Evolutionary conservation across 2,113 vertebrate genomes (phyloP).

Genomic region (Lepus americanus): DNA sequence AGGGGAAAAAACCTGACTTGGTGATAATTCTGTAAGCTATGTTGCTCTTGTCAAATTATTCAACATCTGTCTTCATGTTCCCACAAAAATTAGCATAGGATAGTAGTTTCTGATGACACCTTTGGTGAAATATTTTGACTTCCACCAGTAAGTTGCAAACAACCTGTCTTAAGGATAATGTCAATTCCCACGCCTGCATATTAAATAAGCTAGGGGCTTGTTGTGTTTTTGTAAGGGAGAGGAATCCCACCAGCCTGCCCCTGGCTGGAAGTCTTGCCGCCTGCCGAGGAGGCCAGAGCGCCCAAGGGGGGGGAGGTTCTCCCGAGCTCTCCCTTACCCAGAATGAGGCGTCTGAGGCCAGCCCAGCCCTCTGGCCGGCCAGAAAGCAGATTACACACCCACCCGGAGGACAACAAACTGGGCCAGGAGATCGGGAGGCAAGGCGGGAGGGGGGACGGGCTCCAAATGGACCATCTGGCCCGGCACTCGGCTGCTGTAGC

Average conservation of each 20-base stretch:
- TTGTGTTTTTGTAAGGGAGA: constrained; percentile 68
- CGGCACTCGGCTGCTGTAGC: constrained; percentile 8
- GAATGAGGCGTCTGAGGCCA: constrained; percentile 47
- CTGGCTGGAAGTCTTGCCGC: neutral
- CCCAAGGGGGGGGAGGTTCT: neutral
- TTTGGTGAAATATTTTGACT: constrained; percentile 92
- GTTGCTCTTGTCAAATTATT: constrained; percentile 91
- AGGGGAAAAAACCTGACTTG: constrained; percentile 81
- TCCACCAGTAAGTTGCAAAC: constrained; percentile 91
- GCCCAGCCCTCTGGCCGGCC: neutral
- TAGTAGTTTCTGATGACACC: constrained; percentile 91
- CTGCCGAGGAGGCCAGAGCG: neutral
- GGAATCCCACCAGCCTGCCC: constrained; percentile 38
- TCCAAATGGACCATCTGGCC: constrained; percentile 46
- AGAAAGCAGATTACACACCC: constrained; percentile 55
- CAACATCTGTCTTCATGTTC: constrained; percentile 92
- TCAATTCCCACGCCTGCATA: constrained; percentile 88
- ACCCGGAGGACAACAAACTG: constrained; percentile 39
- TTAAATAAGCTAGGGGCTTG: constrained; percentile 86
- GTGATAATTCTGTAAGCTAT: constrained; percentile 90
- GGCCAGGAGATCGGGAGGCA: constrained; percentile 26
- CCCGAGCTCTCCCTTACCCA: neutral
- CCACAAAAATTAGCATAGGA: constrained; percentile 92
- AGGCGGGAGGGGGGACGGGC: neutral
- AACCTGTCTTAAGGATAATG: constrained; percentile 91